Percentiles rank a stretch among this genome's conserved stretches.
These are phyloP conservation scores for Meloe dianella DNA, from an alignment of 2,888 invertebrate species.

Conservation along the genomic window DNA sequence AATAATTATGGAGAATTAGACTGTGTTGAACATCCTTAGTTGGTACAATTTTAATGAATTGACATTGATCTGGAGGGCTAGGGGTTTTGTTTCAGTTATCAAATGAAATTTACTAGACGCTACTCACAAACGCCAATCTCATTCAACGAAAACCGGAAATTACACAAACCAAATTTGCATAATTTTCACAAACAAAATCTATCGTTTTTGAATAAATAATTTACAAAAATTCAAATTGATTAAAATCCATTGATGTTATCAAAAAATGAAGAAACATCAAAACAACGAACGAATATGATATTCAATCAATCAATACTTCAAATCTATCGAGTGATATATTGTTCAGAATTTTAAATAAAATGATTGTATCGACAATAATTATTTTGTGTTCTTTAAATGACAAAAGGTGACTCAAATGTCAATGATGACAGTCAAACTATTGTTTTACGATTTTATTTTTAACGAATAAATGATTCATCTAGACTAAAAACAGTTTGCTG, in stretches of 20 bases:
- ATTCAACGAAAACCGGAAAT: constrained; percentile 36
- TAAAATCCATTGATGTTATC: neutral
- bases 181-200: constrained; percentile 18
- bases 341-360: neutral
- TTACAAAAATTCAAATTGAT: neutral
- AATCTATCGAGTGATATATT: neutral
- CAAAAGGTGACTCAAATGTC: neutral
- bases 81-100: constrained; percentile 55
- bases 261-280: neutral
- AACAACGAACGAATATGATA: neutral
- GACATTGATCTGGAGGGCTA: constrained; percentile 55
- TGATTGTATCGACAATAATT: neutral
- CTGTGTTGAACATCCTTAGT: constrained; percentile 56
- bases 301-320: neutral
- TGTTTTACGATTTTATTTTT: constrained; percentile 12
- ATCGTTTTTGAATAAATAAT: neutral
- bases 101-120: constrained; percentile 49
- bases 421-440: neutral
- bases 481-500: constrained; percentile 24
- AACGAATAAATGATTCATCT: constrained; percentile 27
- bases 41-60: constrained; percentile 56
- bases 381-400: neutral
- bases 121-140: constrained; percentile 27
- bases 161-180: constrained; percentile 35
- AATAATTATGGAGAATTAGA: constrained; percentile 60